Evolutionary conservation across 2,888 invertebrate genomes (phyloP).

Genomic region (Andrena dorsata): DNA sequence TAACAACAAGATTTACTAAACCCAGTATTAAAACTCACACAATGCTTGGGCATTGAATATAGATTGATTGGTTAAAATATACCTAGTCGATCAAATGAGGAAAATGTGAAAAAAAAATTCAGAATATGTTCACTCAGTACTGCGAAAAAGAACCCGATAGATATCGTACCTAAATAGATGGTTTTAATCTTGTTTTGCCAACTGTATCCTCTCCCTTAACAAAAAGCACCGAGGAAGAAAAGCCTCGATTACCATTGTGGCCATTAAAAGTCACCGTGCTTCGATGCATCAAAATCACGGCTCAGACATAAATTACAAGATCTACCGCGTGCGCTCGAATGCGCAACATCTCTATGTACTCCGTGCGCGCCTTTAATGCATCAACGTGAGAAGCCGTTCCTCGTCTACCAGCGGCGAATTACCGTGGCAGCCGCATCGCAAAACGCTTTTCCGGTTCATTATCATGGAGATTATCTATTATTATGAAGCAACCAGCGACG

Average conservation of each 20-base stretch:
- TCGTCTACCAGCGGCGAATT: slow-evolving; percentile 37
- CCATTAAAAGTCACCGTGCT: not conserved
- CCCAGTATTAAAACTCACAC: too few relatives aligned
- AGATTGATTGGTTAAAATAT: too few relatives aligned
- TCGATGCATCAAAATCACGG: not conserved
- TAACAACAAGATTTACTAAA: too few relatives aligned
- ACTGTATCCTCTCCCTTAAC: not conserved
- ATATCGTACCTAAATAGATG: too few relatives aligned
- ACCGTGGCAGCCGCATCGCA: slow-evolving; percentile 42
- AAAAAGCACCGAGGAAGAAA: not conserved
- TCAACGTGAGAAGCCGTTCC: slow-evolving; percentile 32
- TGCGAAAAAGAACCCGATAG: too few relatives aligned
- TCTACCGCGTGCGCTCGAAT: not conserved
- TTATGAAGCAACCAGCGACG: slow-evolving; percentile 35
- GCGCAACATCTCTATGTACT: not conserved
- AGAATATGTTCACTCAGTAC: too few relatives aligned
- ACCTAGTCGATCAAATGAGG: too few relatives aligned
- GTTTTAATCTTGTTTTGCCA: not conserved
- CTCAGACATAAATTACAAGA: slow-evolving; percentile 26
- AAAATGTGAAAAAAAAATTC: too few relatives aligned
- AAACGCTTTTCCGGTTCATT: slow-evolving; percentile 64
- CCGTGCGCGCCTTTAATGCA: slow-evolving; percentile 13
- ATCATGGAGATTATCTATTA: slow-evolving; percentile 61
- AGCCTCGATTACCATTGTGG: not conserved
- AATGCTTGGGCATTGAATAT: too few relatives aligned